Percentiles rank a stretch among this genome's conserved stretches.
phyloP scores from a whole-genome alignment of 2,797 vertebrate species.

The Rhabdophis nuchalis region DNA sequence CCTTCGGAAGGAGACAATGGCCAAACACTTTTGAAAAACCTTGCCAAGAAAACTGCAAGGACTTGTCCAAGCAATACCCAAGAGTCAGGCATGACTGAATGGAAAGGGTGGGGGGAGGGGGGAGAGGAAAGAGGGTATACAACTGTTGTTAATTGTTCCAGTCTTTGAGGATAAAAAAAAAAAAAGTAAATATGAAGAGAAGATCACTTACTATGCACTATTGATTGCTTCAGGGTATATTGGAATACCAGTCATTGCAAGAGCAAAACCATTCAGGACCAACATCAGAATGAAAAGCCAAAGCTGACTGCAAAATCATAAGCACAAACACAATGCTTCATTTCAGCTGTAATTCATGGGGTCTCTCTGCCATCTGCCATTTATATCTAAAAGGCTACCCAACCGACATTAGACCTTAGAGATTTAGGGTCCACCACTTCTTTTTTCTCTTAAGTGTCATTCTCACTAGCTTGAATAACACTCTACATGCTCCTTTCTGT shows the following conservation, averaged over 20 bases:
- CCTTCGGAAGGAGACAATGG: not conserved
- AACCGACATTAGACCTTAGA: not conserved
- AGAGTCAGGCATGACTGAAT: not conserved
- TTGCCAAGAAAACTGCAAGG: not conserved
- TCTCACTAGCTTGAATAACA: not conserved
- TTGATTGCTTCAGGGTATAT: slow-evolving; percentile 86
- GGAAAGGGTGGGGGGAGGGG: not conserved
- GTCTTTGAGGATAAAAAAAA: not conserved
- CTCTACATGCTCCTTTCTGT: not conserved
- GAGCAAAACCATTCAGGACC: slow-evolving; percentile 82
- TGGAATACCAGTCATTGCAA: slow-evolving; percentile 85
- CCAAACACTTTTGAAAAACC: not conserved
- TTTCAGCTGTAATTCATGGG: not conserved
- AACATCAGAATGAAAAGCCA: slow-evolving; percentile 87
- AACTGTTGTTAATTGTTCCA: not conserved
- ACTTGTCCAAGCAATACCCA: not conserved
- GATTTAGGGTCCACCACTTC: not conserved
- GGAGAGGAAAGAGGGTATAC: too few relatives aligned
- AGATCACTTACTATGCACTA: slow-evolving; percentile 84
- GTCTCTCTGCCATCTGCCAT: too few relatives aligned
- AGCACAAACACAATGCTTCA: not conserved
- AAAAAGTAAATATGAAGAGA: not conserved
- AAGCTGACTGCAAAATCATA: slow-evolving; percentile 76
- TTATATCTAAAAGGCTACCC: not conserved
- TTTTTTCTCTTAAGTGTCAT: not conserved